Conservation (phyloP, 2,888 invertebrate species). For the Elegia similella region DNA sequence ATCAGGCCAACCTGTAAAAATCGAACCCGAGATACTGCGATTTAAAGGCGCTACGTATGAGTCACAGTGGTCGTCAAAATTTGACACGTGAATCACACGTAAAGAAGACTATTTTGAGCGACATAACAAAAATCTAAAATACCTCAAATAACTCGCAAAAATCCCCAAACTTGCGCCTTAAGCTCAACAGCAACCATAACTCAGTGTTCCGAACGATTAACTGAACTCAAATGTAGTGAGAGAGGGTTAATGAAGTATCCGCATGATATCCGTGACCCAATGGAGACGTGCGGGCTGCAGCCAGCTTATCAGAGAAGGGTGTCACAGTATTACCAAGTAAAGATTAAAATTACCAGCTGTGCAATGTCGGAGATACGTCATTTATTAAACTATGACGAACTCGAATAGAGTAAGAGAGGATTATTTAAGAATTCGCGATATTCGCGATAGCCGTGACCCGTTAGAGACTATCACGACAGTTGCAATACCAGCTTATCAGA, state of each 20-base stretch:
- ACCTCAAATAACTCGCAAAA: neutral
- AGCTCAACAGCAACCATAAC: conserved; percentile 48
- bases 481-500: neutral
- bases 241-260: conserved; percentile 61
- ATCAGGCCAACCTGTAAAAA: too few relatives aligned
- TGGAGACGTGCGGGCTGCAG: neutral
- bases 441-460: conserved; percentile 30
- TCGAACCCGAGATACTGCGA: too few relatives aligned
- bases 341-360: too few relatives aligned
- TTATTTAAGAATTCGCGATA: conserved; percentile 59
- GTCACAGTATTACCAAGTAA: too few relatives aligned
- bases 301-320: neutral
- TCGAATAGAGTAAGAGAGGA: conserved; percentile 64
- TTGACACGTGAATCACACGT: too few relatives aligned
- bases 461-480: neutral
- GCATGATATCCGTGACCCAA: conserved; percentile 29
- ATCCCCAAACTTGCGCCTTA: conserved; percentile 19
- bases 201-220: conserved; percentile 66
- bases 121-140: too few relatives aligned
- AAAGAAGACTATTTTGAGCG: too few relatives aligned
- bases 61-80: too few relatives aligned
- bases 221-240: conserved; percentile 63
- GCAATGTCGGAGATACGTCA: too few relatives aligned
- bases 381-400: too few relatives aligned
- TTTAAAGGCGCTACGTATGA: too few relatives aligned